Conservation (phyloP, 2,797 vertebrate genomes). For the Neoniphon sammara region DNA sequence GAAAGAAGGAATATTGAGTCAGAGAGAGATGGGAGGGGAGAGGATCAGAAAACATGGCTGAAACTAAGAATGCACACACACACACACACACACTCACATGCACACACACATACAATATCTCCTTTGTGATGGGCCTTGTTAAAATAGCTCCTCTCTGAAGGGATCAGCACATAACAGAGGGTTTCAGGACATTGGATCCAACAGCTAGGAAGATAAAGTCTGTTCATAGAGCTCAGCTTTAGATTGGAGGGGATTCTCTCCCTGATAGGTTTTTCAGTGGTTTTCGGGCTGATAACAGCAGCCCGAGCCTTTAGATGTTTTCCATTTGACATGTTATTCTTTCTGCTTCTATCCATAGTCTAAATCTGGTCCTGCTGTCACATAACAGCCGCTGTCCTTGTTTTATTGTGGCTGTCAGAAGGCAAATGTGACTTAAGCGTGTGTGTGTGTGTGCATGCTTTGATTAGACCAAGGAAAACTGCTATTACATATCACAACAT, state of each 20-base stretch:
- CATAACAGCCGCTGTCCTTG: background rate
- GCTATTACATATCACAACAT: too few relatives aligned
- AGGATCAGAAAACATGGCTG: constrained; percentile 49
- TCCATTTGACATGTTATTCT: constrained; percentile 7
- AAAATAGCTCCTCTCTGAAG: constrained; percentile 24
- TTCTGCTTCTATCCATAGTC: constrained; percentile 26
- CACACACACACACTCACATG: constrained; percentile 9
- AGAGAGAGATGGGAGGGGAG: constrained; percentile 36
- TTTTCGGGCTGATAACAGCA: constrained; percentile 29
- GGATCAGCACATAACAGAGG: constrained; percentile 31
- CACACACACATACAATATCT: constrained; percentile 32
- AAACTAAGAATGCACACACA: background rate
- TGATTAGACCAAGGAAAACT: too few relatives aligned
- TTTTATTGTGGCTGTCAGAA: constrained; percentile 5
- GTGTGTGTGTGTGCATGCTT: background rate
- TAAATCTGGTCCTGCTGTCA: constrained; percentile 1
- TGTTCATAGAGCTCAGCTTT: constrained; percentile 36
- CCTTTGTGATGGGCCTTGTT: constrained; percentile 15
- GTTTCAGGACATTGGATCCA: constrained; percentile 40
- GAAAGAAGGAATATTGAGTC: constrained; percentile 19
- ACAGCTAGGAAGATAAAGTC: constrained; percentile 31
- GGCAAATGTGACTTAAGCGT: background rate
- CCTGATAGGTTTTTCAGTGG: constrained; percentile 29
- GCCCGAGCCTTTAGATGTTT: constrained; percentile 11
- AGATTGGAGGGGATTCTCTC: constrained; percentile 21